Conservation (phyloP, 2,797 vertebrate species). For the Vultur gryphus region DNA sequence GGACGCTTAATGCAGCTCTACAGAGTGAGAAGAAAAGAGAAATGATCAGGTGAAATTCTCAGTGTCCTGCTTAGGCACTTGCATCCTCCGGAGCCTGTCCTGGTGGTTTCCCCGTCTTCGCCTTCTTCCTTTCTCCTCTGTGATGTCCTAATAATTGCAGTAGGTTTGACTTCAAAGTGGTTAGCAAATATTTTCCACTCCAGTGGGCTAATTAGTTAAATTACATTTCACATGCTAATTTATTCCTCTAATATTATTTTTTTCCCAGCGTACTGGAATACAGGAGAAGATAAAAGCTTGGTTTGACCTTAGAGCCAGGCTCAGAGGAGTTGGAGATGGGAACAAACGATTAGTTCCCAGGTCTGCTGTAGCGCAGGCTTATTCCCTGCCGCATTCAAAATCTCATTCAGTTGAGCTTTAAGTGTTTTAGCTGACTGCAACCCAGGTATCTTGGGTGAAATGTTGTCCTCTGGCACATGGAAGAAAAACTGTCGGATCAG, state of each 20-base stretch:
- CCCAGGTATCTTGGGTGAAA: neutral
- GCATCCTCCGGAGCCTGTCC: neutral
- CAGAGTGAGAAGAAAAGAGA: neutral
- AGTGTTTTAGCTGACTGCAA: neutral
- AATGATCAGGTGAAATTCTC: neutral
- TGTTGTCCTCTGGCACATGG: neutral
- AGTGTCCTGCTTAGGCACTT: neutral
- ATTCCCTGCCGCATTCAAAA: neutral
- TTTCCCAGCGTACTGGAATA: neutral
- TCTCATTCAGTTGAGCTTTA: neutral
- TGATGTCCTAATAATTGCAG: neutral
- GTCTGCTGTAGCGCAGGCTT: neutral
- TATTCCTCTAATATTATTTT: constrained; percentile 38
- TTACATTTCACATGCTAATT: constrained; percentile 62
- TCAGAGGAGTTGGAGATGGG: neutral
- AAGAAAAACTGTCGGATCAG: neutral
- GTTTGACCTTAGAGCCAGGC: constrained; percentile 36
- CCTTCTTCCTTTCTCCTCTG: neutral
- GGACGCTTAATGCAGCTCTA: neutral
- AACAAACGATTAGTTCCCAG: neutral
- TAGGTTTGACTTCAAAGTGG: constrained; percentile 37
- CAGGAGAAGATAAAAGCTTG: constrained; percentile 26
- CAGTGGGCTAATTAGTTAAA: constrained; percentile 55
- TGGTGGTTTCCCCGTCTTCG: neutral
- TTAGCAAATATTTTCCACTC: constrained; percentile 47